These are phyloP conservation scores for Remorina albescens DNA, from an alignment of 2,797 vertebrate species.

Conservation along the genomic window DNA sequence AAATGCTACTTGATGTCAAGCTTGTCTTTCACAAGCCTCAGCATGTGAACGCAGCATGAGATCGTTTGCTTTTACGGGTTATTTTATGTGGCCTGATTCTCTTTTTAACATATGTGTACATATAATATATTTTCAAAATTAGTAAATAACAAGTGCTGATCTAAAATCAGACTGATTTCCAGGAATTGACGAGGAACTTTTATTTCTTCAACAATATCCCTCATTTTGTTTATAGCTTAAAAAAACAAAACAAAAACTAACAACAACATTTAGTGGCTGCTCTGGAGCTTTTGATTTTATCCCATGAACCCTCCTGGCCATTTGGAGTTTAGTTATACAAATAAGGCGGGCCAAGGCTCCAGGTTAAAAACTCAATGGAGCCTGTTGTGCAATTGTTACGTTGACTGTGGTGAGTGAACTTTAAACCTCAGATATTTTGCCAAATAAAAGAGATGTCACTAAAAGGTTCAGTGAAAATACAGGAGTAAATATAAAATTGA, in stretches of 20 bases:
- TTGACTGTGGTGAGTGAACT: not conserved
- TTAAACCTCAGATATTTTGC: too few relatives aligned
- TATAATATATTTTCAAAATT: not conserved
- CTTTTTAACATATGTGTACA: not conserved
- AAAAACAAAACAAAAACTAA: not conserved
- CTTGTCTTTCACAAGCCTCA: conserved; percentile 3
- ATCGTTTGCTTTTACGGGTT: not conserved
- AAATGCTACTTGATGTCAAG: not conserved
- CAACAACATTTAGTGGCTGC: not conserved
- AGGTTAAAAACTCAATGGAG: not conserved
- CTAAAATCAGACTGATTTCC: not conserved
- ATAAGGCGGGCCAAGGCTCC: not conserved
- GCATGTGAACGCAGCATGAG: conserved; percentile 31
- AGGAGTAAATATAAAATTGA: too few relatives aligned
- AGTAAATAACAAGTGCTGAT: not conserved
- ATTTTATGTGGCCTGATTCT: not conserved
- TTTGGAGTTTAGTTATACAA: too few relatives aligned
- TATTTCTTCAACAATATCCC: not conserved
- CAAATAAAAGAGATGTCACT: too few relatives aligned
- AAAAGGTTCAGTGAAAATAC: too few relatives aligned
- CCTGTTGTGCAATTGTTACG: not conserved
- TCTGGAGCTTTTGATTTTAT: not conserved
- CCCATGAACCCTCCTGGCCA: too few relatives aligned
- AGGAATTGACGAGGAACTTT: not conserved
- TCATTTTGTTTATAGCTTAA: not conserved